Conservation (phyloP, 2,797 vertebrate genomes). For the Falco berigora region DNA sequence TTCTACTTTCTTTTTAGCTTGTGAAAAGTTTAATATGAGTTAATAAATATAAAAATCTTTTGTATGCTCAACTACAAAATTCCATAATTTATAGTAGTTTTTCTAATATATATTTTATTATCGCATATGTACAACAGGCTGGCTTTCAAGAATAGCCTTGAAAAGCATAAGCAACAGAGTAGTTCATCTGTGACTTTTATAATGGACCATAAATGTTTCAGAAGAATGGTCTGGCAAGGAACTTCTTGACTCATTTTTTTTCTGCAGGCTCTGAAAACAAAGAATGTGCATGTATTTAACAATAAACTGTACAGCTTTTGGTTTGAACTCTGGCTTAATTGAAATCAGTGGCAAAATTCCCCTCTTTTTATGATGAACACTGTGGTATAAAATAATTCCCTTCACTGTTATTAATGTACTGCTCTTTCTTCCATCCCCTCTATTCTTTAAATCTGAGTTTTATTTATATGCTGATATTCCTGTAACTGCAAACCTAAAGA, state of each 20-base stretch:
- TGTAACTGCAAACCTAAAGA: slow-evolving; percentile 22
- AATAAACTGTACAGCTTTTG: background rate
- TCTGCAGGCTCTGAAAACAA: slow-evolving; percentile 70
- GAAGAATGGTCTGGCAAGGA: slow-evolving; percentile 56
- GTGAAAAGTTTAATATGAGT: background rate
- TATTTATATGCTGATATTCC: slow-evolving; percentile 47
- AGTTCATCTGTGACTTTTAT: slow-evolving; percentile 46
- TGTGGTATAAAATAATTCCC: slow-evolving; percentile 13
- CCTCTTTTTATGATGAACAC: slow-evolving; percentile 16
- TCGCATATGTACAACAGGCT: slow-evolving; percentile 4
- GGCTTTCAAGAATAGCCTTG: slow-evolving; percentile 28
- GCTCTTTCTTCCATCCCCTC: slow-evolving; percentile 4
- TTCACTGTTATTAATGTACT: background rate
- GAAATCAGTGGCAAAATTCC: slow-evolving; percentile 47
- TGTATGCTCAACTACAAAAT: background rate
- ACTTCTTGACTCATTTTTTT: slow-evolving; percentile 61
- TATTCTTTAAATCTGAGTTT: slow-evolving; percentile 31
- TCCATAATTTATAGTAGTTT: slow-evolving; percentile 21
- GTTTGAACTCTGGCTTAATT: slow-evolving; percentile 10
- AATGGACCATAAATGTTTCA: slow-evolving; percentile 60
- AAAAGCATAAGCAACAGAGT: slow-evolving; percentile 10
- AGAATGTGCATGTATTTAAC: slow-evolving; percentile 47
- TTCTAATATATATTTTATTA: slow-evolving; percentile 43
- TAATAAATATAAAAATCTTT: slow-evolving; percentile 19
- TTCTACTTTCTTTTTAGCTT: background rate